Evolutionary conservation across 2,888 invertebrate species (phyloP).

Genomic region (Ectropis crepuscularia): DNA sequence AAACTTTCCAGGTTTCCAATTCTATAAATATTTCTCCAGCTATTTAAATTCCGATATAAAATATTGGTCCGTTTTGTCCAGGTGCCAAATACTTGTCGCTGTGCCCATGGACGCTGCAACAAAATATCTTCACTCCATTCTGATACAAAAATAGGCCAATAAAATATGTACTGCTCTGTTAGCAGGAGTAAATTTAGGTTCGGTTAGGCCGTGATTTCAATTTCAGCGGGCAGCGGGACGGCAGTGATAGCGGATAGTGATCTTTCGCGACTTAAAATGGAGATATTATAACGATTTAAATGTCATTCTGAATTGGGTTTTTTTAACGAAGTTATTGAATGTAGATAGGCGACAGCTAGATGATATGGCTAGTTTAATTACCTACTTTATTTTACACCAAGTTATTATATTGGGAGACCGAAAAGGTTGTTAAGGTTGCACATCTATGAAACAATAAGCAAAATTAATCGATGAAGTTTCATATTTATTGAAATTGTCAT

Average conservation of each 20-base stretch:
- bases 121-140: slow-evolving; percentile 45
- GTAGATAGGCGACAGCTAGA: too few species aligned
- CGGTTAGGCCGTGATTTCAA: slow-evolving; percentile 8
- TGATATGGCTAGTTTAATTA: too few species aligned
- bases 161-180: slow-evolving; percentile 26
- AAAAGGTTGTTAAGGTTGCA: too few species aligned
- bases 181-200: slow-evolving; percentile 27
- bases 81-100: slow-evolving; percentile 54
- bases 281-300: too few species aligned
- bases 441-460: too few species aligned
- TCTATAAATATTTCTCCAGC: slow-evolving; percentile 13
- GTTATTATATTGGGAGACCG: too few species aligned
- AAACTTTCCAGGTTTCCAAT: background rate
- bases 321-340: too few species aligned
- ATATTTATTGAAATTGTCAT: too few species aligned
- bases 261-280: too few species aligned
- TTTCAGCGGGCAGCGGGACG: background rate
- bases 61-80: slow-evolving; percentile 50
- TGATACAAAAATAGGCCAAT: slow-evolving; percentile 52
- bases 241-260: background rate
- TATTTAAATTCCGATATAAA: slow-evolving; percentile 27
- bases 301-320: too few species aligned
- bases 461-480: too few species aligned
- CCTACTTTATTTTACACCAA: too few species aligned
- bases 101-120: slow-evolving; percentile 41